A percentile compares a stretch with the other conserved stretches of the same genome.
These are phyloP conservation scores for Xiphydria camelus DNA, from an alignment of 2,888 invertebrate species.

Conservation along the genomic window DNA sequence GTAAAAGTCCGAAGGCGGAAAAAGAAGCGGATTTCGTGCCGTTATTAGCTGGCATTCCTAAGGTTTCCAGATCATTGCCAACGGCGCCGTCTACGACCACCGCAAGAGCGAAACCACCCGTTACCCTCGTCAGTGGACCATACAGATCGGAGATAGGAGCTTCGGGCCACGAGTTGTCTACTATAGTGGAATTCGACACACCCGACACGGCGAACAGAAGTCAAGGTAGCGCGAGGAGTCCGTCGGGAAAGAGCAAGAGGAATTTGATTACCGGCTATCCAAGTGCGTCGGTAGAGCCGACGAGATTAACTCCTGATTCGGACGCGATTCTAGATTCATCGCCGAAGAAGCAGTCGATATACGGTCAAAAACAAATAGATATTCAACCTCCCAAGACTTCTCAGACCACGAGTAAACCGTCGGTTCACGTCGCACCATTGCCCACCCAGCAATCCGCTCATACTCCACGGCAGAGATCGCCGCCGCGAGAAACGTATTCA, in stretches of 20 bases:
- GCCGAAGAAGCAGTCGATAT: conserved; percentile 7
- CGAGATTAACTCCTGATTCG: neutral
- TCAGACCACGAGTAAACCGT: conserved; percentile 23
- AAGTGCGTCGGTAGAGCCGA: neutral
- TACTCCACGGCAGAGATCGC: conserved; percentile 12
- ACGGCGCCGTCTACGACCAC: conserved; percentile 18
- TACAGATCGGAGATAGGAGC: conserved; percentile 37
- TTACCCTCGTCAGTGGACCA: conserved; percentile 39
- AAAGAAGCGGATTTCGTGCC: conserved; percentile 33
- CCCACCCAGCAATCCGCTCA: neutral
- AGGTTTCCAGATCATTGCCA: conserved; percentile 31
- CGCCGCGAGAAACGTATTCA: conserved; percentile 11
- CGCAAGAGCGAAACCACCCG: conserved; percentile 40
- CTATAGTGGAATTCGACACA: conserved; percentile 71
- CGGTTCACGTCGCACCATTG: conserved; percentile 31
- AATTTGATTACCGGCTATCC: neutral
- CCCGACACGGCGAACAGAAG: conserved; percentile 62
- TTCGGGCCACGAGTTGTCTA: conserved; percentile 66
- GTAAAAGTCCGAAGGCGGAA: neutral
- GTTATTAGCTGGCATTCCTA: conserved; percentile 42
- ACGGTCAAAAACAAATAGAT: no score
- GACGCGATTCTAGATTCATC: neutral
- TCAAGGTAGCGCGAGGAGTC: conserved; percentile 34
- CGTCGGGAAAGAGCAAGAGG: conserved; percentile 20
- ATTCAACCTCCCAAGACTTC: conserved; percentile 10